Conservation (phyloP, 2,888 invertebrate genomes). For the Scelioninae gen. 1 region DNA sequence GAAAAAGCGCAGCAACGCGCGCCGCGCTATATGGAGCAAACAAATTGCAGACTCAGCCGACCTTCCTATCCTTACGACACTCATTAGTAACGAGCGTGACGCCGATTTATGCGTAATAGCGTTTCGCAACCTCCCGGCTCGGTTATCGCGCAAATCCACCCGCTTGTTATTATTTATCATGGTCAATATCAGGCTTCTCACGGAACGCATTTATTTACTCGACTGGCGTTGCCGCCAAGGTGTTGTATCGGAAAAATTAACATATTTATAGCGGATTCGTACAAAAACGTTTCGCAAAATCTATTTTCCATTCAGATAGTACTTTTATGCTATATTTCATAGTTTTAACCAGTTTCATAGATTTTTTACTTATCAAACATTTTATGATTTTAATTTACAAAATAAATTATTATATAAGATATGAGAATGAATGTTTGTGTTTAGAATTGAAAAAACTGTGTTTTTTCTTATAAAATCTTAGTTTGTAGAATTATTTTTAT, state of each 20-base stretch:
- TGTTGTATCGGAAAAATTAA: conserved; percentile 1
- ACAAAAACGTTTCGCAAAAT: too few relatives aligned
- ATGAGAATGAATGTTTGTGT: too few relatives aligned
- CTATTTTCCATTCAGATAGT: too few relatives aligned
- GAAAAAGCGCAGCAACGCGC: conserved; percentile 42
- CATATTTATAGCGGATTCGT: neutral
- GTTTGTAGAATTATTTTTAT: too few relatives aligned
- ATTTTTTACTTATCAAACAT: too few relatives aligned
- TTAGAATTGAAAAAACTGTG: too few relatives aligned
- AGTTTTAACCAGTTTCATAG: too few relatives aligned
- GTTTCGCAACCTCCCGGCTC: conserved; percentile 45
- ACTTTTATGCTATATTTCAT: too few relatives aligned
- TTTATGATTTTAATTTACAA: too few relatives aligned
- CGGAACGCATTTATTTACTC: neutral
- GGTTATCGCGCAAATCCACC: conserved; percentile 47
- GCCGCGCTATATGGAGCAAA: conserved; percentile 56
- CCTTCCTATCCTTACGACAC: conserved; percentile 63
- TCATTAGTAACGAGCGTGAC: conserved; percentile 57
- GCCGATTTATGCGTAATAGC: conserved; percentile 52
- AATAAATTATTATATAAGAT: too few relatives aligned
- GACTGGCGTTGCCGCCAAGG: neutral
- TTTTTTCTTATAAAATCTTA: too few relatives aligned
- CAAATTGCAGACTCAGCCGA: conserved; percentile 51
- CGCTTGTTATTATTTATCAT: conserved; percentile 54
- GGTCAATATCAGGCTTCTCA: conserved; percentile 56